Base-by-base conservation (phyloP, 1,140 invertebrate genomes). In the Sycobia sp. region DNA sequence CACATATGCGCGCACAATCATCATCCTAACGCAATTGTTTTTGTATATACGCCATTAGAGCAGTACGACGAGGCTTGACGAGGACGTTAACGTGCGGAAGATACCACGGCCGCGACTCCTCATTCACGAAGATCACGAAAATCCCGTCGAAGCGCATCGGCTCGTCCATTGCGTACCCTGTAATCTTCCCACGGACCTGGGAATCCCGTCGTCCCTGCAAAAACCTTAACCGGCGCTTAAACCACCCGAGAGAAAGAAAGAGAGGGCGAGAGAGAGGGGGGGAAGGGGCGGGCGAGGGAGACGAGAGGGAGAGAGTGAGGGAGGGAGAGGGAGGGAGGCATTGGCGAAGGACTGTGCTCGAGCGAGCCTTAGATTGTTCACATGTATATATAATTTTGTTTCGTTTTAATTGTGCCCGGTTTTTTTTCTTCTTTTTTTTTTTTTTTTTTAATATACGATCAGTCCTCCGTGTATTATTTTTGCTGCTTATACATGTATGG, bases 31-130 rank as follows among this genome's bases (percentile, higher is more conserved):
- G 23, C 23, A 47, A n/a, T 58, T 58, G 23, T 58, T 58, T 58
- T n/a, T n/a, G n/a, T n/a, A n/a, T n/a, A n/a, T 27, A 36, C 10
- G n/a, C n/a, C 22, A 38, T 38, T 50, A 59, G 56, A 59, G 20
- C 20, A 39, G 56, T n/a, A n/a, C n/a, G 18, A 50, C 34, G 56
- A 50, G 22, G n/a, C 29, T 29, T 36, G 41, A 46, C 34, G 56
- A 59, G 29, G 56, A 27, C 22, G 56, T 18, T 20, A 39, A 59
- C 46, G 34, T 22, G 11, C 32, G 23, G 34, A 49, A 50, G 56
- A 59, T 22, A 49, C 44, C 39, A 20, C 44, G 46, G 10, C 29
- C 56, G 56, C 56, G 46, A 29, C n/a, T 59, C n/a, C 39, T 59
- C 23, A 7, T 50, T 38, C 29, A 27, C 41, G 32, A 29, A 59